Percentiles rank a stretch among this genome's conserved stretches.
Evolutionary conservation across 2,797 vertebrate species (phyloP).

Genomic region (Parambassis ranga): DNA sequence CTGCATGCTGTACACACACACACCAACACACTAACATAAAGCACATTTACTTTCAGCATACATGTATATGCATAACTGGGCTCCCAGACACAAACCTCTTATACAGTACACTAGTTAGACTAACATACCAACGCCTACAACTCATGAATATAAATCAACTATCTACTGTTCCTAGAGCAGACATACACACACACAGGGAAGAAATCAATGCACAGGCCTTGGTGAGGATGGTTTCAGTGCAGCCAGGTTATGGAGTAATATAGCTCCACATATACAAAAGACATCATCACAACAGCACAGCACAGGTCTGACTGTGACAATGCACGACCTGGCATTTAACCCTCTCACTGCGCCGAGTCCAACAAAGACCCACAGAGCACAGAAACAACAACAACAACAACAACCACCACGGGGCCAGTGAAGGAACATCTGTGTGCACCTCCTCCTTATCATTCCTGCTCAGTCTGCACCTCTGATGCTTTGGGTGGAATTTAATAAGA

Average conservation of each 20-base stretch:
- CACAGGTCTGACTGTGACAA: slow-evolving; percentile 41
- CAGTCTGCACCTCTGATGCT: slow-evolving; percentile 1
- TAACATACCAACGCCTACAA: slow-evolving; percentile 52
- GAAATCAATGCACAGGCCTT: slow-evolving; percentile 59
- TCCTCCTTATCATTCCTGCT: slow-evolving; percentile 1
- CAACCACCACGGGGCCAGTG: background rate
- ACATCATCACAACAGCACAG: slow-evolving; percentile 36
- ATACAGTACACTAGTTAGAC: slow-evolving; percentile 34
- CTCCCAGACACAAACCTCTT: slow-evolving; percentile 9
- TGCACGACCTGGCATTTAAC: slow-evolving; percentile 48
- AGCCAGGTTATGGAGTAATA: slow-evolving; percentile 26
- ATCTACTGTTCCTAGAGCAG: slow-evolving; percentile 9
- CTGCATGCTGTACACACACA: slow-evolving; percentile 47
- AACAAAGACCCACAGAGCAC: slow-evolving; percentile 25
- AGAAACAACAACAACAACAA: background rate
- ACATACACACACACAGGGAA: slow-evolving; percentile 14
- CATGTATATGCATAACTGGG: slow-evolving; percentile 13
- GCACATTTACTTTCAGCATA: slow-evolving; percentile 34
- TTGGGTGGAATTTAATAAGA: slow-evolving; percentile 20
- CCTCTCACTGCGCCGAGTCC: slow-evolving; percentile 28
- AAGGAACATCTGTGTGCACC: slow-evolving; percentile 2
- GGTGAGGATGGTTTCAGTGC: slow-evolving; percentile 25
- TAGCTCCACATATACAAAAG: slow-evolving; percentile 16
- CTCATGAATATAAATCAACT: slow-evolving; percentile 55
- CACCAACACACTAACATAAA: slow-evolving; percentile 20